These are phyloP conservation scores for Zaprionus lachaisei DNA, from an alignment of 1,140 invertebrate genomes.

Conservation along the genomic window DNA sequence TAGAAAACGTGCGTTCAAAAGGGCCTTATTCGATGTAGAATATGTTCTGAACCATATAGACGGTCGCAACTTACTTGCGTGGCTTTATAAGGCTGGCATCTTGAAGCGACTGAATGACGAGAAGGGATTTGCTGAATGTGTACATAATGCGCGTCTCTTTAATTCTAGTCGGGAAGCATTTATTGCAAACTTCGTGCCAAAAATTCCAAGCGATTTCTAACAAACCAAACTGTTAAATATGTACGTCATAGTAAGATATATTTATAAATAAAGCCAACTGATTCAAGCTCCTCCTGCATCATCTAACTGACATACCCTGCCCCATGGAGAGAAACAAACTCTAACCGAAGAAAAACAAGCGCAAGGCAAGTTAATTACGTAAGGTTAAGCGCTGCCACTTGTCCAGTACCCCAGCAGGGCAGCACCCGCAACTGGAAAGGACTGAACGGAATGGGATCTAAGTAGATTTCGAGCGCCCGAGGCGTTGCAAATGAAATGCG, in stretches of 20 bases:
- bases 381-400: conserved; percentile 55
- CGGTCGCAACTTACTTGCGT: conserved; percentile 29
- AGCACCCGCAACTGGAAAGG: not conserved
- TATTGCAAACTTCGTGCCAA: conserved; percentile 44
- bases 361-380: conserved; percentile 71
- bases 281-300: not conserved
- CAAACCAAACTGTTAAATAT: not conserved
- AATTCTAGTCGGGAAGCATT: conserved; percentile 33
- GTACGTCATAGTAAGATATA: not conserved
- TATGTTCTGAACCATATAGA: conserved; percentile 38
- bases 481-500: conserved; percentile 77
- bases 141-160: conserved; percentile 25
- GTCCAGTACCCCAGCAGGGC: not conserved
- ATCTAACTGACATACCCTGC: not conserved
- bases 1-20: conserved; percentile 28
- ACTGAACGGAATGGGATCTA: conserved; percentile 32
- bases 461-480: conserved; percentile 77
- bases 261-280: not conserved
- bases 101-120: conserved; percentile 58
- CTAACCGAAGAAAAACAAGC: conserved; percentile 18
- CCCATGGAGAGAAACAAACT: conserved; percentile 15
- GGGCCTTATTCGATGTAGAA: conserved; percentile 49
- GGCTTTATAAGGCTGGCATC: conserved; percentile 56
- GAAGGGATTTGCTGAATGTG: conserved; percentile 17
- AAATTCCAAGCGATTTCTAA: conserved; percentile 45